phyloP scores from a whole-genome alignment of 1,140 invertebrate genomes.

The Venturia canescens region DNA sequence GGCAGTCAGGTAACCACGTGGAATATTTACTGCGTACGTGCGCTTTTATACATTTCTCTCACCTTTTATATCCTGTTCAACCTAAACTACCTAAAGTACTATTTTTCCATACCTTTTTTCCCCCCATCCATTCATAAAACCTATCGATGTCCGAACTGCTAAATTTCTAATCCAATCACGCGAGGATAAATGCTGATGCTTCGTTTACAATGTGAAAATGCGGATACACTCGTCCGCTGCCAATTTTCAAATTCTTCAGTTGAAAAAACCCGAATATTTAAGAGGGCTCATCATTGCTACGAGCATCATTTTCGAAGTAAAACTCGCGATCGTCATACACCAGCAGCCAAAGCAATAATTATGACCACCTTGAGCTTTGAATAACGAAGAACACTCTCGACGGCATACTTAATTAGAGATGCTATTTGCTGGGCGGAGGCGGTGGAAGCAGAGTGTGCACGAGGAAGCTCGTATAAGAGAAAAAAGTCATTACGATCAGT shows the following conservation, averaged over 20 bases:
- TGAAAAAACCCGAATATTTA: too few relatives aligned
- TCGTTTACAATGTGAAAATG: too few relatives aligned
- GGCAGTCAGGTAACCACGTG: background rate
- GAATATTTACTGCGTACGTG: background rate
- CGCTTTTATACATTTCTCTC: background rate
- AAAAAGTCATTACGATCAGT: background rate
- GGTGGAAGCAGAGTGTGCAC: background rate
- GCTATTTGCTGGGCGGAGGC: background rate
- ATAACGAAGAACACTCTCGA: background rate
- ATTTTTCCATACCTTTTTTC: too few relatives aligned
- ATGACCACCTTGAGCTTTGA: background rate
- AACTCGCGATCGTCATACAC: background rate
- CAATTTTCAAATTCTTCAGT: too few relatives aligned
- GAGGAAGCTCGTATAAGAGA: background rate
- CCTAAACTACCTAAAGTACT: too few relatives aligned
- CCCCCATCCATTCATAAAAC: too few relatives aligned
- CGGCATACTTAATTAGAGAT: slow-evolving; percentile 2
- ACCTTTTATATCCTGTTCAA: background rate
- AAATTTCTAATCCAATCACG: too few relatives aligned
- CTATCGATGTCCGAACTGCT: too few relatives aligned
- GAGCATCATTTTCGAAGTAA: background rate
- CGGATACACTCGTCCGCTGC: too few relatives aligned
- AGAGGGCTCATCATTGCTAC: too few relatives aligned
- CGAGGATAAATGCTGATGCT: too few relatives aligned
- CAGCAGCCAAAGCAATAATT: background rate